A percentile compares a stretch with the other conserved stretches of the same genome.
These are phyloP conservation scores for Chloropsis hardwickii DNA, from an alignment of 2,113 vertebrate genomes.

Conservation along the genomic window DNA sequence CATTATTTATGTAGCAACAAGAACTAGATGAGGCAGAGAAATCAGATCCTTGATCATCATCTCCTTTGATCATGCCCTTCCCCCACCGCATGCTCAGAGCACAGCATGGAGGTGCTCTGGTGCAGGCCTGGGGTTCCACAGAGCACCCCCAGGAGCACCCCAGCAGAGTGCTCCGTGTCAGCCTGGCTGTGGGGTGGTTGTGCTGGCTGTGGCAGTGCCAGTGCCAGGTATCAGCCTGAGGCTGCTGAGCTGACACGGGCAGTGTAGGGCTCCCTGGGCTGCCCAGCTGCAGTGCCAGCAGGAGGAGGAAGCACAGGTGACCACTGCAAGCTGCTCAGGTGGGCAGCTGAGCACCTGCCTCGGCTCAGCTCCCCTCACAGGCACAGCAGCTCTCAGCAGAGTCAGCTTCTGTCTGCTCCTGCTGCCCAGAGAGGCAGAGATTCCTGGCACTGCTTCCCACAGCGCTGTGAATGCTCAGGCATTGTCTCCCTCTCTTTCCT, in stretches of 20 bases:
- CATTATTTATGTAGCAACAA: constrained; percentile 61
- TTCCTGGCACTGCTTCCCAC: neutral
- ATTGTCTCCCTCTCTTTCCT: neutral
- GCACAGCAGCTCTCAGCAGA: neutral
- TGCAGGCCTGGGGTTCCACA: neutral
- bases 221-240: fast-evolving
- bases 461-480: neutral
- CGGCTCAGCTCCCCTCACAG: neutral
- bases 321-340: fast-evolving
- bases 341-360: neutral
- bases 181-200: fast-evolving
- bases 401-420: neutral
- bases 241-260: neutral
- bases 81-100: neutral
- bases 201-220: neutral
- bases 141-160: neutral
- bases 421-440: neutral
- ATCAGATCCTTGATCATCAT: constrained; percentile 47
- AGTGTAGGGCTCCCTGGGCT: fast-evolving
- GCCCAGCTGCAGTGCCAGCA: fast-evolving
- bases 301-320: neutral
- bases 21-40: constrained; percentile 43
- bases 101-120: neutral
- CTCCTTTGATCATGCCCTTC: constrained; percentile 37
- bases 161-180: neutral